Percentiles rank a stretch among this genome's conserved stretches.
Evolutionary conservation across 2,888 invertebrate genomes (phyloP).

Genomic region (Eumerus sabulonum): DNA sequence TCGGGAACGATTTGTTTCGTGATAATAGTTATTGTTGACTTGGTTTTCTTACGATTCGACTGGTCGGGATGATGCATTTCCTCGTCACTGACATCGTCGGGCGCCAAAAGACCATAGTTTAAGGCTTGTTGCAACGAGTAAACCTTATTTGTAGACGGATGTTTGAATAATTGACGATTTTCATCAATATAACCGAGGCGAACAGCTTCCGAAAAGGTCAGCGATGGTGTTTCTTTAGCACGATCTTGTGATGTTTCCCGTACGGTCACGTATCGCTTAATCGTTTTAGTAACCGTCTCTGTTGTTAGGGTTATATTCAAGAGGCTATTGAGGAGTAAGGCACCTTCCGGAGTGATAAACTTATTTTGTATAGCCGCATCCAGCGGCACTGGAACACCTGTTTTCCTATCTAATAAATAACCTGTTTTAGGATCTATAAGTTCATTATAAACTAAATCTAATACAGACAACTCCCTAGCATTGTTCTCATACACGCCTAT

Average conservation of each 20-base stretch:
- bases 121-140: conserved; percentile 89
- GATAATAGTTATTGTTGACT: conserved; percentile 82
- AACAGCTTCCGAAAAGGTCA: conserved; percentile 89
- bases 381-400: conserved; percentile 86
- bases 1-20: conserved; percentile 80
- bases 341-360: conserved; percentile 92
- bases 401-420: conserved; percentile 87
- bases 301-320: conserved; percentile 93
- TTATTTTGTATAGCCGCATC: conserved; percentile 92
- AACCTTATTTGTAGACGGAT: conserved; percentile 86
- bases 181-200: conserved; percentile 89
- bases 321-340: conserved; percentile 90
- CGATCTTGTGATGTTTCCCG: conserved; percentile 82
- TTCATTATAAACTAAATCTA: conserved; percentile 92
- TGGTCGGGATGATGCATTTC: conserved; percentile 80
- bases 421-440: conserved; percentile 93
- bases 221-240: conserved; percentile 80
- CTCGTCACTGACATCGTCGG: conserved; percentile 81
- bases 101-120: conserved; percentile 85
- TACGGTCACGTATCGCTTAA: conserved; percentile 89
- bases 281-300: conserved; percentile 91
- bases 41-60: conserved; percentile 77
- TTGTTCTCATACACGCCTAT: conserved; percentile 88
- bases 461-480: conserved; percentile 88
- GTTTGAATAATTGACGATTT: conserved; percentile 86